phyloP scores from a whole-genome alignment of 1,140 invertebrate genomes.

The Meteorus sp. region DNA sequence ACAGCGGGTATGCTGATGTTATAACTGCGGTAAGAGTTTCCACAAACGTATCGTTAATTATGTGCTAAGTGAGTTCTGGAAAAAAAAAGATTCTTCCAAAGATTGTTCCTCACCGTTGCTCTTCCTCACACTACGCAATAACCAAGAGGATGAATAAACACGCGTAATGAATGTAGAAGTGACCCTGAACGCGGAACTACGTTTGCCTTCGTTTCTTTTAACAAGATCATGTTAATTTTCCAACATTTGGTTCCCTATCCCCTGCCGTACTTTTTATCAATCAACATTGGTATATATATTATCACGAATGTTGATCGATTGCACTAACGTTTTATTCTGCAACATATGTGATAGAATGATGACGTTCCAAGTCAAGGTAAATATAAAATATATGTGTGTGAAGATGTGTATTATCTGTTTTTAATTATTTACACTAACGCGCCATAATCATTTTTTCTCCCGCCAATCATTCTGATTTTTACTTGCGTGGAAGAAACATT shows the following conservation, averaged over 20 bases:
- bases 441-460: neutral
- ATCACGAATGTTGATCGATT: neutral
- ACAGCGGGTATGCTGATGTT: too few relatives aligned
- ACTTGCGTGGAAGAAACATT: too few relatives aligned
- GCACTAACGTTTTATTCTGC: neutral
- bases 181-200: neutral
- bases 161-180: neutral
- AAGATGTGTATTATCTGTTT: neutral
- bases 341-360: neutral
- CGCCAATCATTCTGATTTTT: neutral
- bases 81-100: slow-evolving; percentile 9
- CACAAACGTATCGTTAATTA: slow-evolving; percentile 14
- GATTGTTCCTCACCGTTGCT: slow-evolving; percentile 11
- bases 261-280: neutral
- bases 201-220: neutral
- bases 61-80: slow-evolving; percentile 14
- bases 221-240: slow-evolving; percentile 4
- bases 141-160: neutral
- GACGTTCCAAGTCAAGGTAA: neutral
- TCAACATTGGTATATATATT: neutral
- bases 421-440: neutral
- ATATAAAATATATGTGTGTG: neutral
- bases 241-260: neutral
- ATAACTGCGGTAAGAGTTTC: neutral
- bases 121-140: neutral